Conservation (phyloP, 2,797 vertebrate genomes). For the Enteromius argenteus region DNA sequence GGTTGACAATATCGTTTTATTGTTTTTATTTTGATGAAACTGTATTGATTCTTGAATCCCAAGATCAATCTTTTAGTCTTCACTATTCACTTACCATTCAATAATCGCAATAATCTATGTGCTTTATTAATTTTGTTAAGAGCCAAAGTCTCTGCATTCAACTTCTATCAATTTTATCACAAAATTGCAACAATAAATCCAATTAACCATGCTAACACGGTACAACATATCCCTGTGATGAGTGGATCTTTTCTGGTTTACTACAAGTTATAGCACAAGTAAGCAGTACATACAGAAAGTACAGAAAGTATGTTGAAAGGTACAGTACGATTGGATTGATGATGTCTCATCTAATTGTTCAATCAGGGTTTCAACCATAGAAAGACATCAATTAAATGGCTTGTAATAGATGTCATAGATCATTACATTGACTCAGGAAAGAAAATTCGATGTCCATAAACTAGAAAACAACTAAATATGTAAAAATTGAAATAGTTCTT, state of each 20-base stretch:
- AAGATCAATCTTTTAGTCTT: background rate
- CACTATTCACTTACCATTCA: background rate
- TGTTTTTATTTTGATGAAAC: background rate
- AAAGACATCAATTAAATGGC: background rate
- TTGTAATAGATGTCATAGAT: background rate
- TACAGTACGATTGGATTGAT: background rate
- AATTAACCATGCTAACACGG: background rate
- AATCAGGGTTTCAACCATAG: background rate
- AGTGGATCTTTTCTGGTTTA: background rate
- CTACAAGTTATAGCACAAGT: background rate
- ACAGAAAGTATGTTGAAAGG: background rate
- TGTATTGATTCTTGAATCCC: background rate
- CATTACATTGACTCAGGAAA: background rate
- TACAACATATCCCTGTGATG: background rate
- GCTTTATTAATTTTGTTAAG: background rate
- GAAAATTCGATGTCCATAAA: background rate
- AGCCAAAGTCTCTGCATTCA: background rate
- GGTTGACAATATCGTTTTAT: background rate
- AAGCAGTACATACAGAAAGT: background rate
- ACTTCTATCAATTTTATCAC: background rate
- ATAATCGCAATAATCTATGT: background rate
- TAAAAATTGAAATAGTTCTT: background rate
- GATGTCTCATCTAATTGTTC: background rate
- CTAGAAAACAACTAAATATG: background rate
- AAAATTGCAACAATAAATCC: background rate